A percentile compares a stretch with the other conserved stretches of the same genome.
Evolutionary conservation across 2,113 vertebrate species (phyloP).

Genomic region (Rhipidura dahli): DNA sequence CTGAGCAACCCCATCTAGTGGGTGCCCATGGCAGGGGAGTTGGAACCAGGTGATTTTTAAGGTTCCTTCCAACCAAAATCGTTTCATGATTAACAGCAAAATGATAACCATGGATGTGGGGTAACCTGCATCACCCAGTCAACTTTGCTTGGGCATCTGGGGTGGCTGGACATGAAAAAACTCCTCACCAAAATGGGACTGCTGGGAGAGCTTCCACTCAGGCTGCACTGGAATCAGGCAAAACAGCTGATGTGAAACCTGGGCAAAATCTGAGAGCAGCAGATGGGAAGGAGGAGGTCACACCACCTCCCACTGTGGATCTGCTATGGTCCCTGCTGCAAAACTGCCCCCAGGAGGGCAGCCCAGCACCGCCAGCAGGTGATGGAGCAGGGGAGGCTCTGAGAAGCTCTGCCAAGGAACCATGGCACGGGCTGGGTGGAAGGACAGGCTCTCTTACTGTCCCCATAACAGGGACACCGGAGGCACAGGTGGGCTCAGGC

Average conservation of each 20-base stretch:
- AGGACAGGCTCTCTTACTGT: neutral
- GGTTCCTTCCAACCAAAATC: neutral
- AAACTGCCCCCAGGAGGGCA: neutral
- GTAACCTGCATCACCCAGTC: neutral
- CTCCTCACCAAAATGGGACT: neutral
- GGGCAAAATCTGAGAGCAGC: neutral
- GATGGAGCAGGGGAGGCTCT: neutral
- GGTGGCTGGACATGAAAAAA: neutral
- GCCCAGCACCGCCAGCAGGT: neutral
- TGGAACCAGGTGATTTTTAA: neutral
- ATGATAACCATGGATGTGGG: neutral
- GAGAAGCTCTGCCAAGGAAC: neutral
- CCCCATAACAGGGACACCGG: neutral
- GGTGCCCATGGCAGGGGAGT: neutral
- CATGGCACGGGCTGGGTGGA: fast-evolving
- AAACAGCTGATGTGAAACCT: neutral
- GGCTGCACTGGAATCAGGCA: neutral
- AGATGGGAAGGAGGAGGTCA: neutral
- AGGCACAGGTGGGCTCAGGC: neutral
- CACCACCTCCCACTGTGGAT: fast-evolving
- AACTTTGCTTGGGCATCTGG: fast-evolving
- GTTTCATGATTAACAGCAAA: neutral
- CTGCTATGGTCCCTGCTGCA: fast-evolving
- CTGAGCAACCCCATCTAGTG: neutral
- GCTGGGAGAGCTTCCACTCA: fast-evolving